These are phyloP conservation scores for Rhopalosiphum nymphaeae DNA, from an alignment of 2,888 invertebrate genomes.

Conservation along the genomic window DNA sequence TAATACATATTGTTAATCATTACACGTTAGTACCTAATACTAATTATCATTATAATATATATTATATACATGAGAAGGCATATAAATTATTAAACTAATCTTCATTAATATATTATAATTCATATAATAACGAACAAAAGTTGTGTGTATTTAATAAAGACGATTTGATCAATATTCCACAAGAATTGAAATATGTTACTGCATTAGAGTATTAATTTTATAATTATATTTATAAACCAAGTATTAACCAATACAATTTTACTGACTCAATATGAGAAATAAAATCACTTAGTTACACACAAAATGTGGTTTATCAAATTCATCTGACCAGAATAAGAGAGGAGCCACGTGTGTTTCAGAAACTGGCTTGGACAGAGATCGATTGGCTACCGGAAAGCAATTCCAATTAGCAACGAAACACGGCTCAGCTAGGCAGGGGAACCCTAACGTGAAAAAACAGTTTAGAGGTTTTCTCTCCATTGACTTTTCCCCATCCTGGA, in stretches of 20 bases:
- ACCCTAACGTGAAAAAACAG: constrained; percentile 51
- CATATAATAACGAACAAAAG: not conserved
- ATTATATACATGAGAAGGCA: not conserved
- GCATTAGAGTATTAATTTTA: not conserved
- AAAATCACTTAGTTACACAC: constrained; percentile 33
- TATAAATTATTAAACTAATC: not conserved
- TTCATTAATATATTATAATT: not conserved
- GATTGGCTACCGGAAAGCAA: constrained; percentile 53
- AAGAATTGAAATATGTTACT: not conserved
- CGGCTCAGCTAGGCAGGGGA: not conserved
- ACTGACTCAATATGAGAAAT: not conserved
- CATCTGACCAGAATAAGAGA: constrained; percentile 24
- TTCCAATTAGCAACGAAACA: constrained; percentile 53
- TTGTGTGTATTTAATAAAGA: not conserved
- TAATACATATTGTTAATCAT: not conserved
- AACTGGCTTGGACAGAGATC: constrained; percentile 59
- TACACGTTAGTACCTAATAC: not conserved
- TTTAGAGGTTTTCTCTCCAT: constrained; percentile 52
- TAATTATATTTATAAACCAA: not conserved
- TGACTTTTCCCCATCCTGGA: not conserved
- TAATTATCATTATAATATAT: not conserved
- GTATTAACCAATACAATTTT: not conserved
- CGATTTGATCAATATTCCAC: not conserved
- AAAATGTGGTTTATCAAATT: constrained; percentile 54
- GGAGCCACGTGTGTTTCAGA: constrained; percentile 27